phyloP scores from a whole-genome alignment of 2,113 vertebrate species.

The Ciconia boyciana region DNA sequence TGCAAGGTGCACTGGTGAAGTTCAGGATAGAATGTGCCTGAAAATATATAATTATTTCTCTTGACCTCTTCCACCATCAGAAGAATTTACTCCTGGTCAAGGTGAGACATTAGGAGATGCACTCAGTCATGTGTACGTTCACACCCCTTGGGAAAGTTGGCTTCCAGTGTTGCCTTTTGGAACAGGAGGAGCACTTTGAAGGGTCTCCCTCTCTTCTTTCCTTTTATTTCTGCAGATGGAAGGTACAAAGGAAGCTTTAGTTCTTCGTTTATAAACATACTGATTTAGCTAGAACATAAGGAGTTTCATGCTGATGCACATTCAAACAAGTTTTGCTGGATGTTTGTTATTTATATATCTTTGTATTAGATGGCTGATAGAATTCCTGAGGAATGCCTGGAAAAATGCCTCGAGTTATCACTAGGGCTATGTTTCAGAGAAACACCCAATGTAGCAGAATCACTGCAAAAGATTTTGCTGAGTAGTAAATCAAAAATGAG shows the following conservation, averaged over 20 bases:
- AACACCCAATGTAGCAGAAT: not conserved
- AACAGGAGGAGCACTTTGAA: not conserved
- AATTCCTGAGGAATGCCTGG: conserved; percentile 16
- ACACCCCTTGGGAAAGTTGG: not conserved
- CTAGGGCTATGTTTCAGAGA: not conserved
- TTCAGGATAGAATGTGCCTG: not conserved
- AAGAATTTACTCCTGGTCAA: not conserved
- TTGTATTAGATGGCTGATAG: not conserved
- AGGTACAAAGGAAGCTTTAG: not conserved
- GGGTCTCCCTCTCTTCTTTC: not conserved
- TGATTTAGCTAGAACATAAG: not conserved
- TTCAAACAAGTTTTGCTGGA: not conserved
- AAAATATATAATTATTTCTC: not conserved
- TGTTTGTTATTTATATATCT: not conserved
- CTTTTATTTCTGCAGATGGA: not conserved
- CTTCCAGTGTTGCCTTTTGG: not conserved
- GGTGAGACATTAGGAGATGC: not conserved
- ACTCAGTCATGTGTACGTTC: not conserved
- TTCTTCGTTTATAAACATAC: not conserved
- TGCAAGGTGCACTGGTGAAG: not conserved
- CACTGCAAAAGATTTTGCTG: not conserved
- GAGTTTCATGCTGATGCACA: not conserved
- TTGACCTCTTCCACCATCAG: not conserved
- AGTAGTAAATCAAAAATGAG: not conserved
- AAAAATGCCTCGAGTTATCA: not conserved